phyloP scores from a whole-genome alignment of 2,888 invertebrate species.

The Matsumyia berberina region DNA sequence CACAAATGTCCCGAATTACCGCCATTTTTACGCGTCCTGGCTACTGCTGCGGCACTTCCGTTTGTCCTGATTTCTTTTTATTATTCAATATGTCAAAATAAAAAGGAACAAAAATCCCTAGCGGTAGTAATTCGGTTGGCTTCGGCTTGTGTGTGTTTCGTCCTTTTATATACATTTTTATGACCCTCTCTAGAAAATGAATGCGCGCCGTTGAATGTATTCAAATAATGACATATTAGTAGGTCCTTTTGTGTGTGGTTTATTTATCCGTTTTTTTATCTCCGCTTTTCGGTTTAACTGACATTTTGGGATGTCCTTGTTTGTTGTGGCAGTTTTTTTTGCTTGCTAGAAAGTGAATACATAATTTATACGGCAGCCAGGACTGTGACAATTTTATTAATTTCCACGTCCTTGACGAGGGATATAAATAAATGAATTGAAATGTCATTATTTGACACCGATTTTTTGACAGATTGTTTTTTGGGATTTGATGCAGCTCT shows the following conservation, averaged over 20 bases:
- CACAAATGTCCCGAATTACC: conserved; percentile 8
- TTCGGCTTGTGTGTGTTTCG: not conserved
- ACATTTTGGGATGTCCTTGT: conserved; percentile 30
- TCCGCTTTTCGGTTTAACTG: conserved; percentile 15
- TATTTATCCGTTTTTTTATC: conserved; percentile 24
- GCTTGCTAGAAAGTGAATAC: conserved; percentile 23
- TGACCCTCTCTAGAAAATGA: conserved; percentile 45
- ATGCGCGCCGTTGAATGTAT: conserved; percentile 37
- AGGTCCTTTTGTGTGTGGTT: conserved; percentile 36
- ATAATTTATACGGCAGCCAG: conserved; percentile 25
- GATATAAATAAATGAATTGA: conserved; percentile 29
- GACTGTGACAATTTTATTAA: conserved; percentile 42
- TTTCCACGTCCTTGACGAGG: conserved; percentile 38
- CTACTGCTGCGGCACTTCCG: conserved; percentile 16
- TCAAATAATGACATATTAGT: conserved; percentile 60
- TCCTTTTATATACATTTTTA: conserved; percentile 39
- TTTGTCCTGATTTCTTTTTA: conserved; percentile 15
- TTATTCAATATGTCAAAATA: conserved; percentile 32
- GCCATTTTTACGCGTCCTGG: conserved; percentile 4
- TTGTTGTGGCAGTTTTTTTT: conserved; percentile 8
- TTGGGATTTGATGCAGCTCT: not conserved
- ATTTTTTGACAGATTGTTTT: conserved; percentile 4
- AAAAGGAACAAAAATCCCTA: conserved; percentile 16
- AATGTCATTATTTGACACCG: conserved; percentile 13
- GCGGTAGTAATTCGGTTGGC: conserved; percentile 16